Percentiles rank a stretch among this genome's conserved stretches.
Evolutionary conservation across 2,888 invertebrate genomes (phyloP).

Genomic region (Phaonia tiefii): DNA sequence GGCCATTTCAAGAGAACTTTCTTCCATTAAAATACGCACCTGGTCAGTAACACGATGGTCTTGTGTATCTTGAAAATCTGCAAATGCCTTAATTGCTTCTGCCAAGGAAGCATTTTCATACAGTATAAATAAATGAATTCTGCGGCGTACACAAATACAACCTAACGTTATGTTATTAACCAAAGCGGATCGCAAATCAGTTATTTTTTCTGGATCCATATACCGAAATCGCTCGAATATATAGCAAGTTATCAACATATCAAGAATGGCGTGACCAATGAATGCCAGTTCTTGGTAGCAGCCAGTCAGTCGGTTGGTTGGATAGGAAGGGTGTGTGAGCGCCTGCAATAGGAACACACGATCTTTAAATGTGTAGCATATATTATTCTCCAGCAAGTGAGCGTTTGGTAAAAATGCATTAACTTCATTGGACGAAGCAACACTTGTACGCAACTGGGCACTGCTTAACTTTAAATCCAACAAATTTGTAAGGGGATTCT

Average conservation of each 20-base stretch:
- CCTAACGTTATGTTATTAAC: conserved; percentile 99
- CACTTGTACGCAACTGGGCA: conserved; percentile 77
- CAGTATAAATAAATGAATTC: conserved; percentile 89
- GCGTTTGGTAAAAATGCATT: conserved; percentile 81
- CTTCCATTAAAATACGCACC: conserved; percentile 77
- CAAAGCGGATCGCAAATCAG: conserved; percentile 95
- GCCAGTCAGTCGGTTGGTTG: conserved; percentile 88
- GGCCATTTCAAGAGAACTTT: conserved; percentile 54
- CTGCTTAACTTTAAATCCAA: conserved; percentile 73
- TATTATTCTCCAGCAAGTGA: conserved; percentile 83
- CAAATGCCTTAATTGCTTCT: conserved; percentile 81
- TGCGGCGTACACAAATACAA: conserved; percentile 91
- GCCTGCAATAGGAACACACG: conserved; percentile 92
- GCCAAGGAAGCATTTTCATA: conserved; percentile 80
- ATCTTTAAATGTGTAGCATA: conserved; percentile 90
- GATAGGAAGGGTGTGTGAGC: conserved; percentile 94
- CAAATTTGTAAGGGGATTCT: conserved; percentile 73
- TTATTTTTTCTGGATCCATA: conserved; percentile 91
- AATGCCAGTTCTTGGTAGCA: conserved; percentile 96
- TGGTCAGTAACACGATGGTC: conserved; percentile 77
- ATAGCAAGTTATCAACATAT: conserved; percentile 93
- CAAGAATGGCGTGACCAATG: conserved; percentile 94
- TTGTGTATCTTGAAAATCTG: conserved; percentile 76
- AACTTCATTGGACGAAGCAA: conserved; percentile 80
- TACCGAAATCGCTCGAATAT: conserved; percentile 88